A percentile compares a stretch with the other conserved stretches of the same genome.
Conservation (phyloP, 2,797 vertebrate species). For the Merluccius polli region DNA sequence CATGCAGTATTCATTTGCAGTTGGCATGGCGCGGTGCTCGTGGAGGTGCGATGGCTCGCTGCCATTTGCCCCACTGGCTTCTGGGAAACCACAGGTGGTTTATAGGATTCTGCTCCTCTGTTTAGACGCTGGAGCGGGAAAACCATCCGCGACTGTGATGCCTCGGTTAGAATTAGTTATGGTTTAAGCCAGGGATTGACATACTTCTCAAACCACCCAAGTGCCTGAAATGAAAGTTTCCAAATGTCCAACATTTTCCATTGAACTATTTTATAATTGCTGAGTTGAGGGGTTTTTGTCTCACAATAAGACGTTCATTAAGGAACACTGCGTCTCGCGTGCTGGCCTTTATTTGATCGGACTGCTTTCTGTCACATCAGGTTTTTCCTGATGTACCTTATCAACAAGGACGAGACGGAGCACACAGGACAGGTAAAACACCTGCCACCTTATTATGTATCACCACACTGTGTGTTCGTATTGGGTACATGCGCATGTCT, state of each 20-base stretch:
- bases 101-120: constrained; percentile 21
- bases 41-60: constrained; percentile 8
- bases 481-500: background rate
- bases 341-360: background rate
- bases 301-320: background rate
- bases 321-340: background rate
- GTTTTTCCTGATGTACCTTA: constrained; percentile 98
- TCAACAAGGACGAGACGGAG: constrained; percentile 98
- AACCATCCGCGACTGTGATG: constrained; percentile 3
- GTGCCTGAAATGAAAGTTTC: background rate
- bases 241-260: background rate
- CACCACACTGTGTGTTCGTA: background rate
- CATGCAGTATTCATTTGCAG: constrained; percentile 53
- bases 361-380: constrained; percentile 56
- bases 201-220: background rate
- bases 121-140: constrained; percentile 23
- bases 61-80: constrained; percentile 48
- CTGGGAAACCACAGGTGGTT: constrained; percentile 43
- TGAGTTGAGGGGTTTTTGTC: no score
- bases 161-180: background rate
- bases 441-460: constrained; percentile 1
- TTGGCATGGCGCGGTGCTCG: constrained; percentile 25
- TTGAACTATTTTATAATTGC: no score
- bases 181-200: background rate
- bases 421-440: constrained; percentile 90